phyloP scores from a whole-genome alignment of 2,113 vertebrate species.

The Stigmatopora argus region DNA sequence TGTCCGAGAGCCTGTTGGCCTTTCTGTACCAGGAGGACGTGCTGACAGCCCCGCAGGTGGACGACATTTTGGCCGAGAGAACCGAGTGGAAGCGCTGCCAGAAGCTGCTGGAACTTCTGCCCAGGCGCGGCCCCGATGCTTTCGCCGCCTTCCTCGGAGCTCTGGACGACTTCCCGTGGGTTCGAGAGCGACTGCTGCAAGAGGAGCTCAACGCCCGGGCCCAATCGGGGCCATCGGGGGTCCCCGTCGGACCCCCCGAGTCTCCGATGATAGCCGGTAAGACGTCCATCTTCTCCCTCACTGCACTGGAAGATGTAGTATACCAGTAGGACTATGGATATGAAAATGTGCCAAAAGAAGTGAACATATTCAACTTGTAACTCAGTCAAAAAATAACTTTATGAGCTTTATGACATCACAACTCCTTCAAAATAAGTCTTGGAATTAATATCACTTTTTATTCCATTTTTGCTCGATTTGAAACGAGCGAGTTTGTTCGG shows the following conservation, averaged over 20 bases:
- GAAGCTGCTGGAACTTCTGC: slow-evolving; percentile 81
- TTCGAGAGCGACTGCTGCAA: slow-evolving; percentile 72
- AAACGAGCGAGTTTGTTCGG: not conserved
- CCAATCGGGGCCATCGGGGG: slow-evolving; percentile 55
- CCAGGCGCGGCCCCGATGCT: slow-evolving; percentile 81
- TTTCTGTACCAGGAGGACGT: slow-evolving; percentile 87
- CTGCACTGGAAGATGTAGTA: no score
- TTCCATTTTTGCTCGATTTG: no score
- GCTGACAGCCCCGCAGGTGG: slow-evolving; percentile 75
- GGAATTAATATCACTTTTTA: no score
- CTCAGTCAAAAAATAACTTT: no score
- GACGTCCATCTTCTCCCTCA: not conserved
- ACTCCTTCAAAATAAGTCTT: no score
- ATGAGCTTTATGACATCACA: no score
- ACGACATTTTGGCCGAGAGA: slow-evolving; percentile 78
- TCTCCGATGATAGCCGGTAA: not conserved
- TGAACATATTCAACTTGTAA: no score
- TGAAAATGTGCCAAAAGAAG: no score
- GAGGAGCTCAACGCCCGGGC: slow-evolving; percentile 26
- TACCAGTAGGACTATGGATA: no score
- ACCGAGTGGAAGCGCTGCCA: slow-evolving; percentile 73
- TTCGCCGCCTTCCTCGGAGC: slow-evolving; percentile 78
- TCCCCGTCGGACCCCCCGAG: not conserved
- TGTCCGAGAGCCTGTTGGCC: slow-evolving; percentile 80
- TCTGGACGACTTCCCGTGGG: slow-evolving; percentile 84